A percentile compares a stretch with the other conserved stretches of the same genome.
These are phyloP conservation scores for Centropus unirufus DNA, from an alignment of 2,113 vertebrate species.

Conservation along the genomic window DNA sequence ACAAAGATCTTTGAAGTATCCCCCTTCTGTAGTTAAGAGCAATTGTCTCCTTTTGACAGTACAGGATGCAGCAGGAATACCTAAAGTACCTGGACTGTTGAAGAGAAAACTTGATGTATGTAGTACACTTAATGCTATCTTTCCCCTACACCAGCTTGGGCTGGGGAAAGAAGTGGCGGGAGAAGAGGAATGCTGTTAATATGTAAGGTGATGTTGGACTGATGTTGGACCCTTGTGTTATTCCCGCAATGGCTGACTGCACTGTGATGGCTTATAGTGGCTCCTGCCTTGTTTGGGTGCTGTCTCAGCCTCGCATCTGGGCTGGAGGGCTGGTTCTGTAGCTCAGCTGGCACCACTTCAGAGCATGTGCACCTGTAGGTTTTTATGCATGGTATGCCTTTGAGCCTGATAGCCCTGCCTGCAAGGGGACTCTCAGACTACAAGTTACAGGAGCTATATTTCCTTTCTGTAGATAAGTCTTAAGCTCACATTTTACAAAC, in stretches of 20 bases:
- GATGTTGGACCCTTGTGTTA: background rate
- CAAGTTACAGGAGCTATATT: fast-evolving
- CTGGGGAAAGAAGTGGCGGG: fast-evolving
- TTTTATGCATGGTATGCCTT: background rate
- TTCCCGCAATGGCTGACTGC: background rate
- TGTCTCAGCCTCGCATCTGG: fast-evolving
- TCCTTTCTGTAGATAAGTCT: background rate
- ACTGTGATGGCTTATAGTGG: fast-evolving
- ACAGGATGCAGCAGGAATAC: background rate
- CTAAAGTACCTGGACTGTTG: background rate
- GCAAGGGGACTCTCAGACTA: background rate
- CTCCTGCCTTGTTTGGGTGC: background rate
- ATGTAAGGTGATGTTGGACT: fast-evolving
- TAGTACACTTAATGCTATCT: fast-evolving
- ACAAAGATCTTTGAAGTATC: background rate
- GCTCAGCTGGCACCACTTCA: no score
- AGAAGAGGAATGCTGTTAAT: background rate
- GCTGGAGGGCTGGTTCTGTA: background rate
- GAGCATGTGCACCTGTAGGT: fast-evolving
- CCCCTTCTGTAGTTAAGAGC: fast-evolving
- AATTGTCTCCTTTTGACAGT: background rate
- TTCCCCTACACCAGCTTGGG: fast-evolving
- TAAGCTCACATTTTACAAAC: background rate
- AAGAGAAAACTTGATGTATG: fast-evolving
- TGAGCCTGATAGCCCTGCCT: background rate